Evolutionary conservation across 2,888 invertebrate genomes (phyloP), one percentile per base, ranked within the genome.

Genomic region (Cistogaster globosa): DNA sequence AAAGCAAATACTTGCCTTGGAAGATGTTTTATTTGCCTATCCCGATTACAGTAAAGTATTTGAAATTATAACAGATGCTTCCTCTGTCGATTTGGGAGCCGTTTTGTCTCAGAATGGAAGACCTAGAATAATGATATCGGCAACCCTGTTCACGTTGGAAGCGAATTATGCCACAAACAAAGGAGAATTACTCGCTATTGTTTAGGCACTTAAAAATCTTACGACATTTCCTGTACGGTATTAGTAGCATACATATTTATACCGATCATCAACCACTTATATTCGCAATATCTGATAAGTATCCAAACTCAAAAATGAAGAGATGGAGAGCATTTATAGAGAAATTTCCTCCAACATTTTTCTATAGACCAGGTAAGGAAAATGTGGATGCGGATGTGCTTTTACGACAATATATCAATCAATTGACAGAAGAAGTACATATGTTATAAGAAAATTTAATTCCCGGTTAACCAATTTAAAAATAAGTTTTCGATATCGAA

Each of bases 191-290:
- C 71, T 38, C 22, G 58, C 60, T 60, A 36, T 60, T n/a, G n/a
- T 60, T n/a, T 60, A 36, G 26, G 26, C 26, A 26, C 26, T 36
- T 42, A 72, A 72, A 36, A 48, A 60, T 22, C 26, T 48, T 26
- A n/a, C n/a, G 60, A 60, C 58, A 72, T 45, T 72, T 58, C n/a
- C 12, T 72, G 38, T 72, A 72, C 16, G 58, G 71, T n/a, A 48
- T 72, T 16, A 57, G 57, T 9, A 48, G 38, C 12, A 72, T 72
- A 32, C 68, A 26, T 26, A 26, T 26, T 26, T 26, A 26, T 26
- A 26, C 26, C 4, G 26, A 26, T 26, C 26, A 26, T 26, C 26
- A 26, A 26, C 26, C 26, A 26, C 26, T 26, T 26, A 26, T 4
- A 38, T 38, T 38, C 38, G 38, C 38, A 38, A 38, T 38, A 38